Evolutionary conservation across 2,888 invertebrate species (phyloP).

Genomic region (Penaeus monodon): DNA sequence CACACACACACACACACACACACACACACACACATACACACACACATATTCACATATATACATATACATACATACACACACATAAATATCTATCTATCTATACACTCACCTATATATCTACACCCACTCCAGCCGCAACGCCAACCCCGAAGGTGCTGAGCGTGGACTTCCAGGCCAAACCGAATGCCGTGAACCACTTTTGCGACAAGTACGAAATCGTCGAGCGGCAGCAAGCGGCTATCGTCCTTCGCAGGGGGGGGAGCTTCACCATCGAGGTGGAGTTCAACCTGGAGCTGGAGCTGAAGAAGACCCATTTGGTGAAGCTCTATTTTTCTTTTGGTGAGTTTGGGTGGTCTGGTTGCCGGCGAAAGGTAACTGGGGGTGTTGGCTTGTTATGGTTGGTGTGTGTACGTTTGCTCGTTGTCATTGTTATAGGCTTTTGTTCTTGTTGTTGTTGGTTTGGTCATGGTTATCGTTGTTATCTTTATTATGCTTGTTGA

Average conservation of each 20-base stretch:
- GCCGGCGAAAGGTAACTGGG: too few relatives aligned
- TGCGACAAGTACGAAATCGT: slow-evolving; percentile 68
- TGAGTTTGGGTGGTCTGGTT: too few relatives aligned
- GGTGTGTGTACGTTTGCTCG: too few relatives aligned
- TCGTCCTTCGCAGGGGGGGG: slow-evolving; percentile 67
- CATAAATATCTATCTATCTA: too few relatives aligned
- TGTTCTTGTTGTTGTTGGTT: too few relatives aligned
- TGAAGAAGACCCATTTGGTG: slow-evolving; percentile 66
- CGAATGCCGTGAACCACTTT: slow-evolving; percentile 68
- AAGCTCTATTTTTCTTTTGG: slow-evolving; percentile 37
- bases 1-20: neutral
- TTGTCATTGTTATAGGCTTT: too few relatives aligned
- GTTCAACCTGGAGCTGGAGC: slow-evolving; percentile 74
- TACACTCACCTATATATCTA: too few relatives aligned
- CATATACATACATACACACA: too few relatives aligned
- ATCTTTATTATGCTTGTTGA: too few relatives aligned
- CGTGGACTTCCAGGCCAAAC: slow-evolving; percentile 67
- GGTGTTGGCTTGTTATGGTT: too few relatives aligned
- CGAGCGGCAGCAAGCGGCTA: slow-evolving; percentile 31
- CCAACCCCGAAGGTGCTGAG: neutral
- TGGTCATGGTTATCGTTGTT: too few relatives aligned
- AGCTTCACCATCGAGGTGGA: slow-evolving; percentile 67
- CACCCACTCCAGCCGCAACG: too few relatives aligned
- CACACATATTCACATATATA: neutral
- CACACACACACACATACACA: neutral